Conservation (phyloP, 2,888 invertebrate species). For the Idaea biselata region DNA sequence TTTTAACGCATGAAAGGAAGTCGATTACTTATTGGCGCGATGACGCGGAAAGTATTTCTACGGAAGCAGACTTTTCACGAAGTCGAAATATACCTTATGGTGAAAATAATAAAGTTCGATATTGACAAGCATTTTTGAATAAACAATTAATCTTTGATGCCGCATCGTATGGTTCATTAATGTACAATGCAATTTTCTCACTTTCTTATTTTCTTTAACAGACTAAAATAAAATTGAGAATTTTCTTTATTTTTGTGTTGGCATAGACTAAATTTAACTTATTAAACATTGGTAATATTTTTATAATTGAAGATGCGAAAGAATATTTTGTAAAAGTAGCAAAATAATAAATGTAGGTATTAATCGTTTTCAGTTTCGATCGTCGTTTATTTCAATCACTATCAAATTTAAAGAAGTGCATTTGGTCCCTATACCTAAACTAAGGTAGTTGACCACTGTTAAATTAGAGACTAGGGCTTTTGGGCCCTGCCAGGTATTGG, state of each 20-base stretch:
- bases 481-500: too few species aligned
- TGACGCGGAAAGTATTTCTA: slow-evolving; percentile 42
- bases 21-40: slow-evolving; percentile 50
- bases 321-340: too few species aligned
- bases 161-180: not conserved
- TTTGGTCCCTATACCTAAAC: too few species aligned
- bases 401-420: too few species aligned
- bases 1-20: slow-evolving; percentile 55
- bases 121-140: not conserved
- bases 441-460: too few species aligned
- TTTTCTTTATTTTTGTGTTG: not conserved
- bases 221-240: not conserved
- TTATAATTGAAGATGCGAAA: too few species aligned
- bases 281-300: too few species aligned
- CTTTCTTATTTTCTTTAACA: not conserved
- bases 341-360: too few species aligned
- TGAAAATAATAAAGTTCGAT: not conserved
- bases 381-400: too few species aligned
- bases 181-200: not conserved
- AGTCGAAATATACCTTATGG: not conserved
- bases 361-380: too few species aligned
- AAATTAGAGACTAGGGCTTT: too few species aligned
- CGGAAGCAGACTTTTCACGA: slow-evolving; percentile 37
- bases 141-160: not conserved
- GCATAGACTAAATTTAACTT: too few species aligned